Evolutionary conservation across 2,113 vertebrate genomes (phyloP).

Genomic region (Centropus bengalensis): DNA sequence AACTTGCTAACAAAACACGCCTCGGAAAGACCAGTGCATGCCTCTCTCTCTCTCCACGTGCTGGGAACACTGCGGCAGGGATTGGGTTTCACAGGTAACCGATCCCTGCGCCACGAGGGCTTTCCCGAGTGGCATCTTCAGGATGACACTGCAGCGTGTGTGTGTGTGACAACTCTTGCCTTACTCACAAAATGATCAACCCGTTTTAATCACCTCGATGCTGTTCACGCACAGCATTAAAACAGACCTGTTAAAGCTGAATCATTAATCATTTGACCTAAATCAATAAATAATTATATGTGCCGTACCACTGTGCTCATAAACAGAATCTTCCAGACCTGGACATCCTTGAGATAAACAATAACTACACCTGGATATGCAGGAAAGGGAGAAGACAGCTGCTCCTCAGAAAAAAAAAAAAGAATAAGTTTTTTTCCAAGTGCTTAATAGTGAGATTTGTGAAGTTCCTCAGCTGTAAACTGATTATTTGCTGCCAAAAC

Average conservation of each 20-base stretch:
- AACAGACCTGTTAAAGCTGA: neutral
- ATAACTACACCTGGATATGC: neutral
- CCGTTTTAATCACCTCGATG: constrained; percentile 1
- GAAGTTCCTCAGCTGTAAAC: neutral
- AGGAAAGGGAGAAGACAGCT: neutral
- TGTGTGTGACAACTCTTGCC: neutral
- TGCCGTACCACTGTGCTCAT: neutral
- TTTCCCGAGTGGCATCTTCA: neutral
- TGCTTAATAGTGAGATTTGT: neutral
- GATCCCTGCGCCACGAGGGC: too few species aligned
- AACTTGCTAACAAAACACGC: neutral
- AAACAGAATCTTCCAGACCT: neutral
- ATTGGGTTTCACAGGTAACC: neutral
- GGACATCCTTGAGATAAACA: neutral
- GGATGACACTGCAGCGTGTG: accelerated
- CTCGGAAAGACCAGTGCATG: accelerated
- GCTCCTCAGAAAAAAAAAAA: neutral
- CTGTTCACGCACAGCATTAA: constrained; percentile 11
- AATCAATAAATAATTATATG: constrained; percentile 73
- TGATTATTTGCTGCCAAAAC: neutral
- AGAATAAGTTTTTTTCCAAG: neutral
- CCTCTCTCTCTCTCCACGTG: accelerated
- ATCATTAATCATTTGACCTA: constrained; percentile 43
- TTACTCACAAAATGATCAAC: neutral
- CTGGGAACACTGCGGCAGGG: neutral